phyloP scores from a whole-genome alignment of 2,888 invertebrate species.

The Sialis fuliginosa region DNA sequence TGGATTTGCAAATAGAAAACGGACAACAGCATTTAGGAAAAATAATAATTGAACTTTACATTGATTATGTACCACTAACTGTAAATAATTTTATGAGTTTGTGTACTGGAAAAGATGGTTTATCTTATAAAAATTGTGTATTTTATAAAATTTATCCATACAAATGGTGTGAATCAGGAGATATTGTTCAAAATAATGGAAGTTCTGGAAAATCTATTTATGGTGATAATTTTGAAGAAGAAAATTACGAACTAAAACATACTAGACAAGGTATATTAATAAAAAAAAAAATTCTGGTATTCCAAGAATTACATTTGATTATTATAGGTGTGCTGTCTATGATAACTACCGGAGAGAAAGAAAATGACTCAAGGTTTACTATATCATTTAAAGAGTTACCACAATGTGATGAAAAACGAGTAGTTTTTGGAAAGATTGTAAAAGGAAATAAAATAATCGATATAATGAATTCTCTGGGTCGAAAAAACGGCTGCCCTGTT shows the following conservation, averaged over 20 bases:
- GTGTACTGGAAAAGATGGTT: slow-evolving; percentile 16
- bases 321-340: slow-evolving; percentile 26
- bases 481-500: slow-evolving; percentile 21
- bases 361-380: slow-evolving; percentile 31
- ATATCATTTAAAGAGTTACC: slow-evolving; percentile 27
- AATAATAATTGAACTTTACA: slow-evolving; percentile 23
- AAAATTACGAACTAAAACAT: slow-evolving; percentile 27
- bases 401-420: slow-evolving; percentile 25
- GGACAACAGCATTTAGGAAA: slow-evolving; percentile 19
- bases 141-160: slow-evolving; percentile 29
- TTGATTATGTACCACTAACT: slow-evolving; percentile 23
- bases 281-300: background rate
- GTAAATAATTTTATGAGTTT: slow-evolving; percentile 24
- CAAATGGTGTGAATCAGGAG: slow-evolving; percentile 33
- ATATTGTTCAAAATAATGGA: slow-evolving; percentile 30
- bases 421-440: slow-evolving; percentile 31
- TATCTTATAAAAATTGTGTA: slow-evolving; percentile 19
- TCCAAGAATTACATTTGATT: no score
- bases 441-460: slow-evolving; percentile 20
- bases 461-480: slow-evolving; percentile 21
- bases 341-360: slow-evolving; percentile 19
- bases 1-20: slow-evolving; percentile 21
- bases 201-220: slow-evolving; percentile 31
- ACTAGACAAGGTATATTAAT: slow-evolving; percentile 21
- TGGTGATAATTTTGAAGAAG: slow-evolving; percentile 26